Percentiles rank a stretch among this genome's conserved stretches.
Evolutionary conservation across 1,140 invertebrate species (phyloP).

Genomic region (Drosophila micromelanica): DNA sequence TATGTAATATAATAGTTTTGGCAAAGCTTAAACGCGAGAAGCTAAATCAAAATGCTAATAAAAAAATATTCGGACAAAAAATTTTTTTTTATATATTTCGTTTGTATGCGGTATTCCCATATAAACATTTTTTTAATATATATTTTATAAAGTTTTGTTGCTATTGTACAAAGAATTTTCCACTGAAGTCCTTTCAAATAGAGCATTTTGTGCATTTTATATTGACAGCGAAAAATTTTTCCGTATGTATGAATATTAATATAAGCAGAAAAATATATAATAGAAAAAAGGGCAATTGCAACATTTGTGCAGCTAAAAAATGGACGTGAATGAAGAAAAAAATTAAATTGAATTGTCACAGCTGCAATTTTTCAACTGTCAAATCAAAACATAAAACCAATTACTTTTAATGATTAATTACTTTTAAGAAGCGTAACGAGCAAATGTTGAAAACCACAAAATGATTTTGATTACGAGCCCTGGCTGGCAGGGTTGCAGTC

Average conservation of each 20-base stretch:
- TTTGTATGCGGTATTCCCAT: no score
- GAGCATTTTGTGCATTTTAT: background rate
- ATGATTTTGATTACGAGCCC: conserved; percentile 74
- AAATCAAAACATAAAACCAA: conserved; percentile 81
- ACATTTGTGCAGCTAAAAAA: conserved; percentile 14
- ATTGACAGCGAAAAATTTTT: conserved; percentile 4
- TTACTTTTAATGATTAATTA: conserved; percentile 80
- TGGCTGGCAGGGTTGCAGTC: conserved; percentile 26
- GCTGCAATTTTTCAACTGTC: conserved; percentile 80
- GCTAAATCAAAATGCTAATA: background rate
- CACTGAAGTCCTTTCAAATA: background rate
- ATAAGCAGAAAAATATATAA: conserved; percentile 7
- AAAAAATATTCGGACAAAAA: background rate
- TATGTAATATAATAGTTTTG: conserved; percentile 22
- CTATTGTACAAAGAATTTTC: background rate
- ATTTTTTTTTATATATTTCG: background rate
- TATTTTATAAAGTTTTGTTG: background rate
- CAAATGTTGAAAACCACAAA: conserved; percentile 72
- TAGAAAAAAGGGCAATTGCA: background rate
- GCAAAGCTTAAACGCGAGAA: conserved; percentile 13
- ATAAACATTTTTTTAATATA: background rate
- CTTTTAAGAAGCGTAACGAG: conserved; percentile 17
- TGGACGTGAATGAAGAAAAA: conserved; percentile 10
- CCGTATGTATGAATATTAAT: conserved; percentile 13
- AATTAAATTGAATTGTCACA: conserved; percentile 65